A percentile compares a stretch with the other conserved stretches of the same genome.
These are phyloP conservation scores for Coelinius sp. DNA, from an alignment of 2,888 invertebrate species.

Conservation along the genomic window DNA sequence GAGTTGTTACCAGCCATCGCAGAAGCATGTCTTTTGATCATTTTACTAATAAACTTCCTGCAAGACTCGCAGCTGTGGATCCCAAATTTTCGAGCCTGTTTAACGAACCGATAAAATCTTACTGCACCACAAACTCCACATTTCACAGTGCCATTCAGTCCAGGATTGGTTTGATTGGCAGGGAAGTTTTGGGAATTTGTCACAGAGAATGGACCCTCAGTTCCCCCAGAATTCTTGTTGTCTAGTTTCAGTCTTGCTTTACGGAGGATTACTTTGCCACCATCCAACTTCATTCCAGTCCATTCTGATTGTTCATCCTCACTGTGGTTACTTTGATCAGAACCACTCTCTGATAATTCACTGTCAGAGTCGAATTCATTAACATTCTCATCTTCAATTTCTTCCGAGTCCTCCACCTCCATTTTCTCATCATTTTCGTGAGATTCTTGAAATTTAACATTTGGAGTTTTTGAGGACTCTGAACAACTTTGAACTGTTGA, in stretches of 20 bases:
- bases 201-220: conserved; percentile 80
- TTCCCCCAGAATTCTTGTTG: conserved; percentile 63
- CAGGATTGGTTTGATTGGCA: conserved; percentile 59
- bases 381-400: conserved; percentile 26
- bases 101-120: conserved; percentile 82
- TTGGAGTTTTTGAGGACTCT: conserved; percentile 36
- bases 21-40: conserved; percentile 79
- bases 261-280: conserved; percentile 80
- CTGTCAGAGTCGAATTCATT: conserved; percentile 69
- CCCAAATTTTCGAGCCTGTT: conserved; percentile 87
- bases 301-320: conserved; percentile 69
- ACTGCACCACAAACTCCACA: conserved; percentile 87
- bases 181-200: conserved; percentile 55
- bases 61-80: conserved; percentile 89
- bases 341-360: conserved; percentile 53
- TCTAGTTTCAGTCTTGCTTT: conserved; percentile 79
- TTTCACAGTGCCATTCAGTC: conserved; percentile 78
- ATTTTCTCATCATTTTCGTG: conserved; percentile 25
- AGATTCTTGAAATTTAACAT: background rate
- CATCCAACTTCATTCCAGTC: conserved; percentile 72
- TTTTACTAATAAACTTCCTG: conserved; percentile 87
- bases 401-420: conserved; percentile 38
- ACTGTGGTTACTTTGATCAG: conserved; percentile 62
- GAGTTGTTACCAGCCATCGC: conserved; percentile 73
- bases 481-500: conserved; percentile 37